A percentile compares a stretch with the other conserved stretches of the same genome.
phyloP scores from a whole-genome alignment of 2,113 vertebrate species.

The Chaetops frenatus region DNA sequence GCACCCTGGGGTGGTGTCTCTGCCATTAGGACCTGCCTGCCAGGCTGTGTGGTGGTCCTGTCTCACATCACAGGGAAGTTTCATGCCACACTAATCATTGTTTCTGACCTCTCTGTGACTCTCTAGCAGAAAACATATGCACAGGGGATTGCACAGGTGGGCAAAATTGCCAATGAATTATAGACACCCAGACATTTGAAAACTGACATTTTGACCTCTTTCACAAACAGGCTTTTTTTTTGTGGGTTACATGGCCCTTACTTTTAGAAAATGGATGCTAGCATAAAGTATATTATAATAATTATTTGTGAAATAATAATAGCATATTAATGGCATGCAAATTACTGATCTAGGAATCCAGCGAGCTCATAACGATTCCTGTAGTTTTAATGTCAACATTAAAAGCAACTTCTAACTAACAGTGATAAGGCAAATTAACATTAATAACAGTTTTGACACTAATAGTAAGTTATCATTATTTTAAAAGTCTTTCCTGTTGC shows the following conservation, averaged over 20 bases:
- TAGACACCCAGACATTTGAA: background rate
- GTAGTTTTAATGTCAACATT: slow-evolving; percentile 73
- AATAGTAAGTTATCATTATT: slow-evolving; percentile 71
- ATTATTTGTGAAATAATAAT: slow-evolving; percentile 72
- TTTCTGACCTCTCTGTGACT: background rate
- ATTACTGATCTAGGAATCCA: slow-evolving; percentile 67
- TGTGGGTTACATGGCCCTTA: background rate
- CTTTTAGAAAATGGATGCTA: slow-evolving; percentile 60
- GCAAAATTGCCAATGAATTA: background rate
- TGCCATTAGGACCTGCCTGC: rapidly evolving
- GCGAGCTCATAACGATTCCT: slow-evolving; percentile 62
- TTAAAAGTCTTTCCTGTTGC: slow-evolving; percentile 58
- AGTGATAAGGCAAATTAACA: slow-evolving; percentile 70
- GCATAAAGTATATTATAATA: slow-evolving; percentile 52
- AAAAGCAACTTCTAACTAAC: slow-evolving; percentile 72
- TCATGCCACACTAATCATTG: background rate
- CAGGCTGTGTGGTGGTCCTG: background rate
- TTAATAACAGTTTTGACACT: slow-evolving; percentile 75
- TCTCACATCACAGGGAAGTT: background rate
- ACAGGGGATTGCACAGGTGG: background rate
- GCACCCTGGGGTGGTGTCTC: background rate
- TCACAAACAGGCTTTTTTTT: background rate
- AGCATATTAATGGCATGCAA: slow-evolving; percentile 73
- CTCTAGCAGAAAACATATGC: background rate
- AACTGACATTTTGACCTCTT: background rate